Percentiles rank a stretch among this genome's conserved stretches.
Conservation (phyloP, 2,888 invertebrate species). For the Caprella mutica region DNA sequence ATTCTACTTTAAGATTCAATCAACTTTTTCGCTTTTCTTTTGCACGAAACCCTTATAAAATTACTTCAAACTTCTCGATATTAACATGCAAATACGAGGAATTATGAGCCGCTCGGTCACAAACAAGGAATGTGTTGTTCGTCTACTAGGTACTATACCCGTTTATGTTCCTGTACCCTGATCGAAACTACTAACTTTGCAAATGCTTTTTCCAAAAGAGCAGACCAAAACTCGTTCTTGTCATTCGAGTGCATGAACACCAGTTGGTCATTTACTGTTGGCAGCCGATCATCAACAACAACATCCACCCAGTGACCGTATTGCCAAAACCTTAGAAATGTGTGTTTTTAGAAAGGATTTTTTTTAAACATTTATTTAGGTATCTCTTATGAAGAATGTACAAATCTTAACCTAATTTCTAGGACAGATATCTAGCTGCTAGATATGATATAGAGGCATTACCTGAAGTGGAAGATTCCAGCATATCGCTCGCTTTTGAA, state of each 20-base stretch:
- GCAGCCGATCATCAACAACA: conserved; percentile 46
- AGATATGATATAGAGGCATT: neutral
- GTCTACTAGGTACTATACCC: too few relatives aligned
- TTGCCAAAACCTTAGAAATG: neutral
- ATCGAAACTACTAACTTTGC: conserved; percentile 43
- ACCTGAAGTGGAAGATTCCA: conserved; percentile 39
- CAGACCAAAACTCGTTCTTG: conserved; percentile 47
- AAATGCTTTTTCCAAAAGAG: conserved; percentile 48
- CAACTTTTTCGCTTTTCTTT: too few relatives aligned
- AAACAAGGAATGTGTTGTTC: too few relatives aligned
- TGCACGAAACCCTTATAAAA: too few relatives aligned
- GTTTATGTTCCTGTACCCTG: too few relatives aligned
- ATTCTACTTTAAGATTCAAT: too few relatives aligned
- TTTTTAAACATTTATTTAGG: neutral
- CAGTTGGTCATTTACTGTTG: conserved; percentile 43
- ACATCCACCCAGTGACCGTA: conserved; percentile 36
- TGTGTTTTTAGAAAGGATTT: neutral
- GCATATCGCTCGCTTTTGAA: conserved; percentile 45
- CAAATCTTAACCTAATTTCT: neutral
- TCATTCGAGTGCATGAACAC: conserved; percentile 46
- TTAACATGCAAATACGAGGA: too few relatives aligned
- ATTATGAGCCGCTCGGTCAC: too few relatives aligned
- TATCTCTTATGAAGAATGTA: neutral
- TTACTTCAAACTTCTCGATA: too few relatives aligned
- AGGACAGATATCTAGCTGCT: neutral